These are phyloP conservation scores for Lingula anatina DNA, from an alignment of 2,888 invertebrate genomes.

Conservation along the genomic window DNA sequence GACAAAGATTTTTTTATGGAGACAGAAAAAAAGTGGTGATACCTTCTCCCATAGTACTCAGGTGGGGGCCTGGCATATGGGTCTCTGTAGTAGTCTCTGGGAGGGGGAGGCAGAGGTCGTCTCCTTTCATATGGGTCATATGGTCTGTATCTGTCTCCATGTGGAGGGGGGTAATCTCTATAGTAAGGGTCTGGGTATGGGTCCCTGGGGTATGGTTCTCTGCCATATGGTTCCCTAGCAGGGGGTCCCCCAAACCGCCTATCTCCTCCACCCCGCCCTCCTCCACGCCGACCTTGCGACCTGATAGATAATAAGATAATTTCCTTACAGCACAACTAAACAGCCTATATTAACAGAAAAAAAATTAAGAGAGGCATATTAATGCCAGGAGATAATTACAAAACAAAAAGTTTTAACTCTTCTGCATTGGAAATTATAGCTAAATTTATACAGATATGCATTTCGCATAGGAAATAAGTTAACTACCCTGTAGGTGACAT, in stretches of 20 bases:
- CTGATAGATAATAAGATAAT: no score
- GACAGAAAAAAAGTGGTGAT: no score
- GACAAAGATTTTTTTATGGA: neutral
- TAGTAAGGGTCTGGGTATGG: slow-evolving; percentile 23
- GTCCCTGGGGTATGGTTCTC: slow-evolving; percentile 16
- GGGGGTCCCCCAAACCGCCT: slow-evolving; percentile 9
- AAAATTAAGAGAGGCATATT: neutral
- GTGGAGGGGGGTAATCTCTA: slow-evolving; percentile 26
- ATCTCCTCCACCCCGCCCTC: neutral
- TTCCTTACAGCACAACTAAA: no score
- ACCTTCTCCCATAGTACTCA: slow-evolving; percentile 29
- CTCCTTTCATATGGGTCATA: slow-evolving; percentile 37
- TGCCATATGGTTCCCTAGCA: no score
- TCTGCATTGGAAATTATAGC: no score
- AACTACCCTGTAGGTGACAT: no score
- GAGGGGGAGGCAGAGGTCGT: slow-evolving; percentile 16
- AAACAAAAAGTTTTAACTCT: no score
- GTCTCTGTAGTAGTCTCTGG: slow-evolving; percentile 22
- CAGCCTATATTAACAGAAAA: no score
- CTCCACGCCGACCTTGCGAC: neutral
- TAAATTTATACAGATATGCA: no score
- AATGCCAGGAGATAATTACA: no score
- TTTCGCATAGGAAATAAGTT: no score
- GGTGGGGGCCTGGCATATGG: slow-evolving; percentile 32
- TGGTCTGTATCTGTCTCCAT: slow-evolving; percentile 30